Conservation (phyloP, 1,140 invertebrate genomes). For the Rhagoletis zephyria region DNA sequence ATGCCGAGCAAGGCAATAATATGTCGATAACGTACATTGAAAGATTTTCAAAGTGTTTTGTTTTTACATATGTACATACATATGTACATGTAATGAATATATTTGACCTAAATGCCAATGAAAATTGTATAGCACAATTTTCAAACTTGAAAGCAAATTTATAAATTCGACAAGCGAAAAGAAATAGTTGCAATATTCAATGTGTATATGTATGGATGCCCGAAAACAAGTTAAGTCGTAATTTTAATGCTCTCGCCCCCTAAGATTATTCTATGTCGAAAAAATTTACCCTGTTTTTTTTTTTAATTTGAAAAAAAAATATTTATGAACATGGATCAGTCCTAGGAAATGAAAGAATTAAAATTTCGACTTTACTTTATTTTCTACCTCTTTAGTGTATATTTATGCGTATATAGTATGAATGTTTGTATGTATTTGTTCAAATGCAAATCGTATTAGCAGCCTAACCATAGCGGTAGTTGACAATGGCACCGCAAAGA, state of each 20-base stretch:
- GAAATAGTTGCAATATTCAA: neutral
- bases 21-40: no score
- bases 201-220: neutral
- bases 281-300: no score
- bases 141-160: conserved; percentile 2
- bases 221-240: neutral
- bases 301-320: no score
- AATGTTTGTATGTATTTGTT: neutral
- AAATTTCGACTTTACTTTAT: no score
- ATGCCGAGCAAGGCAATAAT: no score
- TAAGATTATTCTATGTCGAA: no score
- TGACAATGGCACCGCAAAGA: conserved; percentile 2
- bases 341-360: no score
- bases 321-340: no score
- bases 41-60: no score
- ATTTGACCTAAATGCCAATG: conserved; percentile 11
- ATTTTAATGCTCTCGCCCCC: no score
- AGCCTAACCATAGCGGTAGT: conserved; percentile 32
- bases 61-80: no score
- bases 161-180: neutral
- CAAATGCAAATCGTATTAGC: neutral
- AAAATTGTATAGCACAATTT: conserved; percentile 19
- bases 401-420: neutral
- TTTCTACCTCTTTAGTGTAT: neutral
- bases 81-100: neutral